Evolutionary conservation across 2,888 invertebrate genomes (phyloP), one percentile per base, ranked within the genome.

Genomic region (Sinodicranocentrus sp.): DNA sequence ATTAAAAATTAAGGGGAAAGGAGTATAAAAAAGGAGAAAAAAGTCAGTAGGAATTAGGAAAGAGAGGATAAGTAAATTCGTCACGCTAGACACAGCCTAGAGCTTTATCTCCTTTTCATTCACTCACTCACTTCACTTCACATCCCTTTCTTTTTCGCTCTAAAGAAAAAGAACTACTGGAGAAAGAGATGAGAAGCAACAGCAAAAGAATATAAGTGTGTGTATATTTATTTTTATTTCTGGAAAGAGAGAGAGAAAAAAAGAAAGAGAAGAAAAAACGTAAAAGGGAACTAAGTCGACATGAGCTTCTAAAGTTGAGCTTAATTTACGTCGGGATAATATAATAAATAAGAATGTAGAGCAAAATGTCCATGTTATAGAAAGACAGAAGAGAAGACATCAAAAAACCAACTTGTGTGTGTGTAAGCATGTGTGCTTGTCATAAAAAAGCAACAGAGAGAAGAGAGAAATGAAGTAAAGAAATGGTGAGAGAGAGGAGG

Each of bases 261-360:
- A 52, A 26, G 63, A 33, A 61, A 65, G 28, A 75, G 28, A 25
- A 61, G 61, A 26, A 39, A 33, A 33, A 33, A n/a, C n/a, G 33
- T 33, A 33, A 33, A n/a, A n/a, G n/a, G n/a, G n/a, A n/a, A n/a
- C n/a, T n/a, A n/a, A n/a, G n/a, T n/a, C n/a, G 33, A 33, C 33
- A 33, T 10, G 33, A 33, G 33, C 54, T 70, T 68, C 17, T 17
- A 15, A 54, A 54, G 33, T 72, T 61, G 43, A 75, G 75, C 75
- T 75, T 75, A 75, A 75, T 75, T 75, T 75, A 75, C 75, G 48
- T 75, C 48, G 25, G 63, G 75, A 75, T 75, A 75, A 75, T 75
- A 75, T 61, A 75, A 75, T 75, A 59, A 67, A 67, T 67, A 67
- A 67, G 48, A 43, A 44, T 57, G 57, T 57, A 57, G 57, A 57